Evolutionary conservation across 2,113 vertebrate genomes (phyloP).

Genomic region (Meleagris gallopavo): DNA sequence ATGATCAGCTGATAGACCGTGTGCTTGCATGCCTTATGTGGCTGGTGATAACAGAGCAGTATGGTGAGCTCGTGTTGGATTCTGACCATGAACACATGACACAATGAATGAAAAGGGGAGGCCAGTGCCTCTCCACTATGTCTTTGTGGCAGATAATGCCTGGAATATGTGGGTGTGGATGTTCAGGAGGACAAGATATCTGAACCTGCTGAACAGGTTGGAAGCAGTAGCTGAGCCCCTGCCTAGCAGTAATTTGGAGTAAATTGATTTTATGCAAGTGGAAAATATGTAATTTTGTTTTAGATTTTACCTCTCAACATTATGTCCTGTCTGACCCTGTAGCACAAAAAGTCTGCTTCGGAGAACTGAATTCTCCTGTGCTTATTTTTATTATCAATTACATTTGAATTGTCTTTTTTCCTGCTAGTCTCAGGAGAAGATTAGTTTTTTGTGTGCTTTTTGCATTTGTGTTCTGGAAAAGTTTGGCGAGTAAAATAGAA

Average conservation of each 20-base stretch:
- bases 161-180: not conserved
- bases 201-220: not conserved
- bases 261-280: not conserved
- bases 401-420: not conserved
- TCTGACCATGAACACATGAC: not conserved
- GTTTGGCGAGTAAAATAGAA: not conserved
- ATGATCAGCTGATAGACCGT: not conserved
- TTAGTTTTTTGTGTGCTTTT: not conserved
- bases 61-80: not conserved
- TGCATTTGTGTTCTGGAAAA: not conserved
- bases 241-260: not conserved
- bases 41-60: not conserved
- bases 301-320: not conserved
- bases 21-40: accelerated
- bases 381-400: not conserved
- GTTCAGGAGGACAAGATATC: not conserved
- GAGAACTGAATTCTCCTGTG: not conserved
- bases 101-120: not conserved
- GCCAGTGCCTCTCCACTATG: not conserved
- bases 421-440: not conserved
- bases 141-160: not conserved
- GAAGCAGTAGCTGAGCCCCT: not conserved
- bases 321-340: not conserved
- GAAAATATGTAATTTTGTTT: not conserved
- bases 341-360: not conserved